phyloP scores from a whole-genome alignment of 2,888 invertebrate species.

The Xylocampa areola region DNA sequence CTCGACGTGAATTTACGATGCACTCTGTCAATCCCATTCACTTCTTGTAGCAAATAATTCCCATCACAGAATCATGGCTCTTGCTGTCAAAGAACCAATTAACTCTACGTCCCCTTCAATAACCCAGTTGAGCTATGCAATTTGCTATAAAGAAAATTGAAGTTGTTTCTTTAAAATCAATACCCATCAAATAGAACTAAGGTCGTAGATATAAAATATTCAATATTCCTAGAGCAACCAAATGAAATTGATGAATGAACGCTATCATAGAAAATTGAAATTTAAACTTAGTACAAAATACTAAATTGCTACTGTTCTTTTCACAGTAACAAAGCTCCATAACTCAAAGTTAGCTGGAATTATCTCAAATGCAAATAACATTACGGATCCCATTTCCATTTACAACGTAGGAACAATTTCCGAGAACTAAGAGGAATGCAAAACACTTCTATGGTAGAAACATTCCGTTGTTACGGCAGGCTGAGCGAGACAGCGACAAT shows the following conservation, averaged over 20 bases:
- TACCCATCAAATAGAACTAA: constrained; percentile 8
- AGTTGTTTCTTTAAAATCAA: constrained; percentile 8
- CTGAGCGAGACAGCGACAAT: constrained; percentile 69
- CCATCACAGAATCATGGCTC: too few relatives aligned
- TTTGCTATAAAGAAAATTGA: constrained; percentile 17
- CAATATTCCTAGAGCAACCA: constrained; percentile 2
- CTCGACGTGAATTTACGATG: too few relatives aligned
- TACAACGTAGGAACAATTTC: constrained; percentile 50
- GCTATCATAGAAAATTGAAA: constrained; percentile 10
- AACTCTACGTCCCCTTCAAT: too few relatives aligned
- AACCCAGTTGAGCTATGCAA: too few relatives aligned
- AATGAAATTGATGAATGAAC: constrained; percentile 25
- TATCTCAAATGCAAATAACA: constrained; percentile 48
- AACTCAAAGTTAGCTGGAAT: constrained; percentile 40
- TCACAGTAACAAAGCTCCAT: constrained; percentile 17
- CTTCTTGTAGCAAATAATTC: too few relatives aligned
- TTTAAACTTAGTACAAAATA: constrained; percentile 6
- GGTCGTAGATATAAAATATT: constrained; percentile 11
- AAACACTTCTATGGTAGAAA: constrained; percentile 61
- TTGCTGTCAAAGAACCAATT: too few relatives aligned
- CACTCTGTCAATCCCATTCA: too few relatives aligned
- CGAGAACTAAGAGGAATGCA: constrained; percentile 55
- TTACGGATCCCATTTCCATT: constrained; percentile 51
- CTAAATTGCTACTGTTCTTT: constrained; percentile 6
- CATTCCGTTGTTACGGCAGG: constrained; percentile 59